Base-by-base conservation (phyloP, 2,113 vertebrate genomes). In the Tauraco erythrolophus region DNA sequence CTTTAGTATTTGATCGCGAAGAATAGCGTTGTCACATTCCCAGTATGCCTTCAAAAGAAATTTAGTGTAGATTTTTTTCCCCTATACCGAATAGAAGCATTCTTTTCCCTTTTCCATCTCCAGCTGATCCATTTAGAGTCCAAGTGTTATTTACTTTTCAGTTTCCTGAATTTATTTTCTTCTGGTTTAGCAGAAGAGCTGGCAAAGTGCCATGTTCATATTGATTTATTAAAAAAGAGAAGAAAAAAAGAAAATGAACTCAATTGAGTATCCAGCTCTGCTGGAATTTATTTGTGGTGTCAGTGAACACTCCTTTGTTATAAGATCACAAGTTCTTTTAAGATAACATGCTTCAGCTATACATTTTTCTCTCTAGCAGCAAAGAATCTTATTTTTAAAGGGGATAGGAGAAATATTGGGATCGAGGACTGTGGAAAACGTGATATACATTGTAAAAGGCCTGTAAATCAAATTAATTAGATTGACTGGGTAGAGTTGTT, bases 251-350 rank as follows among this genome's bases (percentile, higher is more conserved):
- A 81, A 95, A 92, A 92, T 78, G 37, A 93, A 92, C 0, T 18
- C 62, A 85, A 58, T 57, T 57, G 81, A 77, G 37, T 92, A 91
- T 92, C 65, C 54, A 88, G 27, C 70, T 77, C 84, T 95, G 87
- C 81, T 89, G 89, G 66, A 93, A 97, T 95, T 91, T 96, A 92
- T 93, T 97, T 93, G 58, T 90, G 68, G 50, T 94, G 90, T 69
- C 39, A 11, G 68, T 87, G 92, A 97, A 54, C 76, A 30, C 23
- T 88, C 84, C 91, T 86, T 90, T 95, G 91, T 92, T 92, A 78
- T 13, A 96, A 89, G 94, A 95, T 91, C 84, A 77, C 48, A 92
- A 48, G 68, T 93, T 92, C 91, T 95, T 94, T 86, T 71, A 89
- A 91, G 70, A 83, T 95, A 92, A 76, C 64, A 57, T 19, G 41